Base-by-base conservation (phyloP, 2,113 vertebrate genomes). In the Rhinoptilus africanus region DNA sequence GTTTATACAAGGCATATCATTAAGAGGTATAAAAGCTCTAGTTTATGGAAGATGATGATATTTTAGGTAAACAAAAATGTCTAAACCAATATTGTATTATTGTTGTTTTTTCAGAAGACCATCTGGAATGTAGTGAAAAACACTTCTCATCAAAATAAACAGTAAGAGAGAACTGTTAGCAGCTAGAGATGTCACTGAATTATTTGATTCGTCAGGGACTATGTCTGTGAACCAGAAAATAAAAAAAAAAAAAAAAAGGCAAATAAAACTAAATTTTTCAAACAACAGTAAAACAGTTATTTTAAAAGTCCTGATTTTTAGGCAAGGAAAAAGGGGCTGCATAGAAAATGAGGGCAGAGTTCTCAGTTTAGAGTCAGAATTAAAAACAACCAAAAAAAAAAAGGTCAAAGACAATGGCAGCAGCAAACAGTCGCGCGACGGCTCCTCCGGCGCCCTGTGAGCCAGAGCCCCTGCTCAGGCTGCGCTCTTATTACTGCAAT, bases 401-500 rank as follows among this genome's bases (percentile, higher is more conserved):
- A 68, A 91, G 30, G 83, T 95, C 64, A 87, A 81, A 93, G 69
- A 62, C 56, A 78, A 43, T 18, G 81, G 79, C 43, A 85, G 77
- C 73, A 78, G 57, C 17, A 3, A 47, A 35, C 5, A 87, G 22
- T 87, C 9, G 6, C 56, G 35, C 83, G 75, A 30, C 48, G 63
- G 53, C 84, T 94, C 75, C 64, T 91, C 41, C 59, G 67, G 79
- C 94, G 56, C 73, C 6, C 34, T n/a, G 32, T n/a, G 9, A 72
- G 60, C 66, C 30, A 56, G 75, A 53, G 50, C 66, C 56, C 24
- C 71, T 62, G 66, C 68, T 88, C 45, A 26, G 27, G 54, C 81
- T 87, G 57, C 80, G 66, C 37, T 47, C 69, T 93, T 94, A 60
- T 96, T 95, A 95, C 59, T 84, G 56, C 81, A 90, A 89, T 97